Percentiles rank a stretch among this genome's conserved stretches.
phyloP scores from a whole-genome alignment of 2,113 vertebrate species.

The Chinchilla lanigera region DNA sequence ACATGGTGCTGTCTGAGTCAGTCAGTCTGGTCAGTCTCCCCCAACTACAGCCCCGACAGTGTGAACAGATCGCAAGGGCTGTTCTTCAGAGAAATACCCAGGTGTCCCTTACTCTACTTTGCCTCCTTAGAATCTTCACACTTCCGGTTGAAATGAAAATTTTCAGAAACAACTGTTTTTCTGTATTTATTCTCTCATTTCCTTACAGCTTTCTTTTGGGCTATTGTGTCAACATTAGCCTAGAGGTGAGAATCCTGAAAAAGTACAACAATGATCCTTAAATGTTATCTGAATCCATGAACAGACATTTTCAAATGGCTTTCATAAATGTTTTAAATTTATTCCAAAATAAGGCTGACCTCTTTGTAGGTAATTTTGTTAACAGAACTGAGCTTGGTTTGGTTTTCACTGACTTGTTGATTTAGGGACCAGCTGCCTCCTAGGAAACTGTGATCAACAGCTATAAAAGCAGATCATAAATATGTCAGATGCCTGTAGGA shows the following conservation, averaged over 20 bases:
- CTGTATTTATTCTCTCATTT: neutral
- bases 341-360: neutral
- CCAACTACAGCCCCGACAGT: fast-evolving
- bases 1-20: neutral
- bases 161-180: neutral
- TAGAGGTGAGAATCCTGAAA: neutral
- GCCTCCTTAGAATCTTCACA: neutral
- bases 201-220: neutral
- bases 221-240: neutral
- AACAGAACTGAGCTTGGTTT: neutral
- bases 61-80: neutral
- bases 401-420: conserved; percentile 65
- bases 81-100: neutral
- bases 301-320: neutral
- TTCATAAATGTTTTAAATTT: neutral
- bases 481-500: conserved; percentile 22
- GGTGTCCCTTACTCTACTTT: neutral
- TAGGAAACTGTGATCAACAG: conserved; percentile 68
- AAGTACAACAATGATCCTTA: neutral
- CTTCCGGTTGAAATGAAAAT: neutral
- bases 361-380: neutral
- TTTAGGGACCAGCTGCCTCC: conserved; percentile 55
- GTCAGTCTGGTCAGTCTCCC: fast-evolving
- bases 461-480: conserved; percentile 52
- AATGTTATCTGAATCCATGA: neutral